Percentiles rank a stretch among this genome's conserved stretches.
These are phyloP conservation scores for Lepidonotus clava DNA, from an alignment of 2,888 invertebrate species.

Conservation along the genomic window DNA sequence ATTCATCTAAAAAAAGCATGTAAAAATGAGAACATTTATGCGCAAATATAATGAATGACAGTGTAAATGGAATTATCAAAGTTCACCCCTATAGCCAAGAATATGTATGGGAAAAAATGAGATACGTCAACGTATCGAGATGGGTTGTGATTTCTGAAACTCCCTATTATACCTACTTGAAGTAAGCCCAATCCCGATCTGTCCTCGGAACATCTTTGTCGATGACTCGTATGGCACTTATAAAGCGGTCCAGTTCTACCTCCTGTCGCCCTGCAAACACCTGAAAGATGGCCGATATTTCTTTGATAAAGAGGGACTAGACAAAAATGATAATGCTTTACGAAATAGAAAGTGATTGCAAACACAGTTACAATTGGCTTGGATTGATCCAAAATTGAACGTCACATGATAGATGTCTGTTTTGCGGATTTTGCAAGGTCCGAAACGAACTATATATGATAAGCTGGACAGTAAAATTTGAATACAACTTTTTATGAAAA, in stretches of 20 bases:
- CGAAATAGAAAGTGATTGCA: too few species aligned
- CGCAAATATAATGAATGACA: background rate
- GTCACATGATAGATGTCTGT: too few species aligned
- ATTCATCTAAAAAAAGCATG: background rate
- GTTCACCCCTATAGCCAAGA: background rate
- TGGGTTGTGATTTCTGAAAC: too few species aligned
- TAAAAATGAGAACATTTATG: background rate
- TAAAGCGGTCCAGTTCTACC: slow-evolving; percentile 70
- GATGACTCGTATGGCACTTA: slow-evolving; percentile 72
- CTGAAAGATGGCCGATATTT: slow-evolving; percentile 67
- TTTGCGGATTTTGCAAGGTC: too few species aligned
- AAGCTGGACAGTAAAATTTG: too few species aligned
- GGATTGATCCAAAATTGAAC: too few species aligned
- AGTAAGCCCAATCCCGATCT: slow-evolving; percentile 75
- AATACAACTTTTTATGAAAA: too few species aligned
- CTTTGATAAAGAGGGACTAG: too few species aligned
- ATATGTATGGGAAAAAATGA: background rate
- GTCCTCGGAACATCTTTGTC: slow-evolving; percentile 80
- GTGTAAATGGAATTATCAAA: background rate
- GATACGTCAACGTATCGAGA: too few species aligned
- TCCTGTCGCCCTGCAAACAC: slow-evolving; percentile 75
- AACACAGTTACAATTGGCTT: too few species aligned
- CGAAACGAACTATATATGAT: too few species aligned
- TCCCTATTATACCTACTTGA: slow-evolving; percentile 68
- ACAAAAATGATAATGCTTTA: background rate